Conservation (phyloP, 2,888 invertebrate genomes). For the Chrysina gloriosa region DNA sequence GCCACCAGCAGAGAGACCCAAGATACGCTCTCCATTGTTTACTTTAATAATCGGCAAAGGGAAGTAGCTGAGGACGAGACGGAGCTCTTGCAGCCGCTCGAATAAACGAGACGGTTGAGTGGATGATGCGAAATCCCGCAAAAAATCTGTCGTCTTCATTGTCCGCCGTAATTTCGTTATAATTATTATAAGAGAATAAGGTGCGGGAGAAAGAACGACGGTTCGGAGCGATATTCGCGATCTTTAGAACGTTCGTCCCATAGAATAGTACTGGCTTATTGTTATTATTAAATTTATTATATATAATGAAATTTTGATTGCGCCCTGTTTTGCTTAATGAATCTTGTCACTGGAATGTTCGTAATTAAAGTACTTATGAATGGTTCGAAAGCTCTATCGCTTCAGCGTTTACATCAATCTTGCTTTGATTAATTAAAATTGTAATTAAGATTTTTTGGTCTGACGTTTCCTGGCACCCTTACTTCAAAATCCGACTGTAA, state of each 20-base stretch:
- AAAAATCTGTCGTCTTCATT: slow-evolving; percentile 30
- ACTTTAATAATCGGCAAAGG: slow-evolving; percentile 24
- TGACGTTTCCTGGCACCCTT: no score
- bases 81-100: background rate
- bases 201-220: slow-evolving; percentile 14
- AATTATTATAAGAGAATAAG: slow-evolving; percentile 31
- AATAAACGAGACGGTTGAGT: slow-evolving; percentile 14
- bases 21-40: slow-evolving; percentile 24
- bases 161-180: slow-evolving; percentile 26
- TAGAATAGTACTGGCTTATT: background rate
- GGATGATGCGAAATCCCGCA: slow-evolving; percentile 12
- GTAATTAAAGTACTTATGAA: no score
- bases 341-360: no score
- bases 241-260: background rate
- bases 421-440: no score
- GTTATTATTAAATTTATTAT: background rate
- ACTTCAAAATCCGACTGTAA: no score
- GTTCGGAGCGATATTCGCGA: background rate
- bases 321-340: background rate
- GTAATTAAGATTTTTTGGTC: no score
- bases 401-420: no score
- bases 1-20: slow-evolving; percentile 10
- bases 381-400: no score
- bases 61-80: background rate
- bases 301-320: slow-evolving; percentile 3